phyloP scores from a whole-genome alignment of 30 jellyfish, hydroid and myxozoan species.

The Aurelia sp. region DNA sequence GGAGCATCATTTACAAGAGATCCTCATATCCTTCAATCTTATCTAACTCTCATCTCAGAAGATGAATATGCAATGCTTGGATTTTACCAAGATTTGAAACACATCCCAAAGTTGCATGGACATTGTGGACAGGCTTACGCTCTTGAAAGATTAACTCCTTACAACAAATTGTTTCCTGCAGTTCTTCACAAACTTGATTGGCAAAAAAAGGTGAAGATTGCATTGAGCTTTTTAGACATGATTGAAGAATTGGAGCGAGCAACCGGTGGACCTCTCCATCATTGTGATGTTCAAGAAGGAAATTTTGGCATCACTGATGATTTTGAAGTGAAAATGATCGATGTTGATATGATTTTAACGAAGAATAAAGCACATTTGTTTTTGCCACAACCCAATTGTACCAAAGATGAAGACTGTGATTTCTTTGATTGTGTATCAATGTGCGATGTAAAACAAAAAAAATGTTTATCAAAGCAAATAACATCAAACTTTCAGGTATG shows the following conservation, averaged over 20 bases:
- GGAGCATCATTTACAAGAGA: slow-evolving; percentile 18
- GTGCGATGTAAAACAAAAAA: slow-evolving; percentile 74
- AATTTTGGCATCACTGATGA: slow-evolving; percentile 90
- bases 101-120: slow-evolving; percentile 88
- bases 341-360: slow-evolving; percentile 86
- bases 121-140: slow-evolving; percentile 93
- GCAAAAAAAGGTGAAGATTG: slow-evolving; percentile 71
- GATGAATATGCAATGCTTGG: slow-evolving; percentile 88
- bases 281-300: slow-evolving; percentile 96
- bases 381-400: slow-evolving; percentile 91
- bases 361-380: slow-evolving; percentile 64
- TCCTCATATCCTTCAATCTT: slow-evolving; percentile 22
- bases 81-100: slow-evolving; percentile 60
- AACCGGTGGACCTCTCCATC: slow-evolving; percentile 82
- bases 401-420: slow-evolving; percentile 82
- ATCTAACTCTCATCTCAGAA: slow-evolving; percentile 65
- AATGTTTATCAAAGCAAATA: slow-evolving; percentile 76
- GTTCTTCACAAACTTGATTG: slow-evolving; percentile 58
- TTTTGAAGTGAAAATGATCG: slow-evolving; percentile 81
- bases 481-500: slow-evolving; percentile 90
- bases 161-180: slow-evolving; percentile 65
- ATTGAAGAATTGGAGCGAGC: slow-evolving; percentile 71
- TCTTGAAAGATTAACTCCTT: slow-evolving; percentile 76
- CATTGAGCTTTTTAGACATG: slow-evolving; percentile 79
- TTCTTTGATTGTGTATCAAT: slow-evolving; percentile 90